phyloP scores from a whole-genome alignment of 2,113 vertebrate species.

The Alethe diademata region DNA sequence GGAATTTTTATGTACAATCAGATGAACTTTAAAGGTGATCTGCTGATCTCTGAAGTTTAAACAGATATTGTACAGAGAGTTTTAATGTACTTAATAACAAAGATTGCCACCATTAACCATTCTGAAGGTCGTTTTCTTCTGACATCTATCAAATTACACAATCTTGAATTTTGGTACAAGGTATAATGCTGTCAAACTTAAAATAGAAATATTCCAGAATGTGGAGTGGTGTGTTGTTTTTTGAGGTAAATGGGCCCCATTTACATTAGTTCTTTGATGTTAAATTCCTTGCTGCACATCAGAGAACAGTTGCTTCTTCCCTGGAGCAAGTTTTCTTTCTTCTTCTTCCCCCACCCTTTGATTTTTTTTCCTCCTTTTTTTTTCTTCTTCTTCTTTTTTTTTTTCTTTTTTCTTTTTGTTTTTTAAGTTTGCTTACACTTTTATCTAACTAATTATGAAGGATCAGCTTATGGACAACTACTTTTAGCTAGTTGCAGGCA shows the following conservation, averaged over 20 bases:
- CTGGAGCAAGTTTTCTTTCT: slow-evolving; percentile 72
- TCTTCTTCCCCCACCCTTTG: slow-evolving; percentile 54
- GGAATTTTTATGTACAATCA: slow-evolving; percentile 5
- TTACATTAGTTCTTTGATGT: slow-evolving; percentile 81
- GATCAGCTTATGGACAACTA: slow-evolving; percentile 61
- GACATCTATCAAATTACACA: slow-evolving; percentile 64
- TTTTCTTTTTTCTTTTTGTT: not conserved
- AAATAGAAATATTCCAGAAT: slow-evolving; percentile 68
- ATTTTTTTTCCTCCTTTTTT: not conserved
- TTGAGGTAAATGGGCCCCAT: slow-evolving; percentile 74
- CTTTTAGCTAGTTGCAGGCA: slow-evolving; percentile 58
- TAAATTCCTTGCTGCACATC: slow-evolving; percentile 79
- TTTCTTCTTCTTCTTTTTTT: not conserved
- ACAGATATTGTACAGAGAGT: not conserved
- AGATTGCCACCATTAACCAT: not conserved
- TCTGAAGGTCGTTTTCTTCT: slow-evolving; percentile 56
- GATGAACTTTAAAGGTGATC: slow-evolving; percentile 33
- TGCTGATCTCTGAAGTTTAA: slow-evolving; percentile 23
- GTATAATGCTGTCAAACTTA: slow-evolving; percentile 60
- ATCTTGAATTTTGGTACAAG: slow-evolving; percentile 59
- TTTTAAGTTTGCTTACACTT: slow-evolving; percentile 55
- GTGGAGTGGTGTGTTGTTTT: slow-evolving; percentile 59
- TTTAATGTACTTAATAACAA: not conserved
- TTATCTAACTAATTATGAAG: slow-evolving; percentile 74
- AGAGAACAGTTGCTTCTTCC: slow-evolving; percentile 80